phyloP scores from a whole-genome alignment of 1,140 invertebrate species.

The Cotesia vestalis region DNA sequence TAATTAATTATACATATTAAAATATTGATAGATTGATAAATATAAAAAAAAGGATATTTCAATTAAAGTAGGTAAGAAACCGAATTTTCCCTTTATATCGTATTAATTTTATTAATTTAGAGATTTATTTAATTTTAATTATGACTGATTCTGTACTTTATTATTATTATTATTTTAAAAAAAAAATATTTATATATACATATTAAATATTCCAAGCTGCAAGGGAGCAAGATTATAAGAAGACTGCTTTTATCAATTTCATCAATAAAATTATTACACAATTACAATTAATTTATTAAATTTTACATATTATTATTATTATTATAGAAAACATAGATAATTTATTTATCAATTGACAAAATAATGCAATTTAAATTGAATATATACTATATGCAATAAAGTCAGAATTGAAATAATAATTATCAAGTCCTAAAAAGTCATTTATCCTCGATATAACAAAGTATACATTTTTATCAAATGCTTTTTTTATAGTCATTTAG shows the following conservation, averaged over 20 bases:
- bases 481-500: no score
- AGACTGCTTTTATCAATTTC: constrained; percentile 66
- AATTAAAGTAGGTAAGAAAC: not conserved
- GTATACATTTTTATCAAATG: no score
- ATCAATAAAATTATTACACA: constrained; percentile 43
- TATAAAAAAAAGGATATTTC: constrained; percentile 1
- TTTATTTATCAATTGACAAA: constrained; percentile 27
- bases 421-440: not conserved
- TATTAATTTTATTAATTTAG: constrained; percentile 7
- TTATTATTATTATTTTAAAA: constrained; percentile 43
- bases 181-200: constrained; percentile 32
- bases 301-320: not conserved
- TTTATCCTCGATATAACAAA: no score
- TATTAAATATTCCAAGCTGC: constrained; percentile 51
- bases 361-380: constrained; percentile 54
- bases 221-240: constrained; percentile 61
- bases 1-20: not conserved
- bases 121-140: constrained; percentile 33
- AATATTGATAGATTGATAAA: constrained; percentile 21
- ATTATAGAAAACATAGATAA: not conserved
- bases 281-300: constrained; percentile 50
- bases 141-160: constrained; percentile 57
- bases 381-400: constrained; percentile 41
- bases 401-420: not conserved
- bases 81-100: not conserved